A percentile compares a stretch with the other conserved stretches of the same genome.
These are phyloP conservation scores for Valencia hispanica DNA, from an alignment of 2,797 vertebrate species.

Conservation along the genomic window DNA sequence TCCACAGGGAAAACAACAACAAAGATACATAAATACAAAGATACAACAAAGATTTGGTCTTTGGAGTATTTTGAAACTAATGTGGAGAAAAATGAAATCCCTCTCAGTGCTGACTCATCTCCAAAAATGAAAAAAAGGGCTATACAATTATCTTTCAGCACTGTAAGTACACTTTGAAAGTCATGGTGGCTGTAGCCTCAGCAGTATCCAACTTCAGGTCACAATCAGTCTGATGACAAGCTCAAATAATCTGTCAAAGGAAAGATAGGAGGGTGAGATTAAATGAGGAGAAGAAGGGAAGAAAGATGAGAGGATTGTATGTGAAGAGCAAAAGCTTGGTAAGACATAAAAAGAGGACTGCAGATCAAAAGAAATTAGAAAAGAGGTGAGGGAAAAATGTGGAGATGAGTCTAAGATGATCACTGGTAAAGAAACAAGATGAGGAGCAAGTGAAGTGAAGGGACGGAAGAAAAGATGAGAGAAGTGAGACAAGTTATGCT, in stretches of 20 bases:
- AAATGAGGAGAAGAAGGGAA: conserved; percentile 25
- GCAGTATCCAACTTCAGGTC: conserved; percentile 49
- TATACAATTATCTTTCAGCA: background rate
- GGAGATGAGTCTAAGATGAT: conserved; percentile 36
- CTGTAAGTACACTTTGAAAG: background rate
- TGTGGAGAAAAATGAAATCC: background rate
- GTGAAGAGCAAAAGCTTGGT: conserved; percentile 9
- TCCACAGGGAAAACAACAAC: too few relatives aligned
- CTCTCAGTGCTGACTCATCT: background rate
- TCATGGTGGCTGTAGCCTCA: conserved; percentile 37
- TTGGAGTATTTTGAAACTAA: background rate
- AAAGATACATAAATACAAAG: background rate
- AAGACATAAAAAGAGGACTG: conserved; percentile 17
- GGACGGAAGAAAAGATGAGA: conserved; percentile 13
- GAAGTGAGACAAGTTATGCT: background rate
- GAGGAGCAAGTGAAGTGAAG: background rate
- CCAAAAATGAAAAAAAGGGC: background rate
- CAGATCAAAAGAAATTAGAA: conserved; percentile 29
- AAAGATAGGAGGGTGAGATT: conserved; percentile 25
- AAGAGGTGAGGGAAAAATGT: conserved; percentile 27
- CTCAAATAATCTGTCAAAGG: conserved; percentile 29
- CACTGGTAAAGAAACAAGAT: background rate
- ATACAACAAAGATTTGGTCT: too few relatives aligned
- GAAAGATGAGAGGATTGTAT: conserved; percentile 30
- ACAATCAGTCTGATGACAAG: conserved; percentile 37